These are phyloP conservation scores for Mungos mungo DNA, from an alignment of 2,113 vertebrate species.

Conservation along the genomic window DNA sequence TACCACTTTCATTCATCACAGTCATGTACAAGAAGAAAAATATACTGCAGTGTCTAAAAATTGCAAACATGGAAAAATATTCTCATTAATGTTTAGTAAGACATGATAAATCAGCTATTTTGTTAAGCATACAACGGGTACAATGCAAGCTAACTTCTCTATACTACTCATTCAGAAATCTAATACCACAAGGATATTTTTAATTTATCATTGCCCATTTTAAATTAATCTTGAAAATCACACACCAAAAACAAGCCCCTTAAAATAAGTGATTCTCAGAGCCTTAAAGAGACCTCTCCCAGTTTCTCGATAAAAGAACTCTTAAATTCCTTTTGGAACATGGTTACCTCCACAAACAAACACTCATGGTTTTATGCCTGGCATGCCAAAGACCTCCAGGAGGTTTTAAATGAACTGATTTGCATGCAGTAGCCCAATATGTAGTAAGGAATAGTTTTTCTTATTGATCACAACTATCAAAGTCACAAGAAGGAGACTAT, in stretches of 20 bases:
- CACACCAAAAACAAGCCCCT: slow-evolving; percentile 69
- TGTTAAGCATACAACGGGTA: slow-evolving; percentile 68
- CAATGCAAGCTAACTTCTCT: slow-evolving; percentile 42
- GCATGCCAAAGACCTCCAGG: slow-evolving; percentile 90
- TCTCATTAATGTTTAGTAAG: slow-evolving; percentile 67
- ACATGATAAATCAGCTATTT: slow-evolving; percentile 75
- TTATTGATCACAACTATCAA: slow-evolving; percentile 86
- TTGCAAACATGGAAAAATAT: slow-evolving; percentile 48
- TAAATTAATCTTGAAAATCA: slow-evolving; percentile 72
- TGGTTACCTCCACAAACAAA: slow-evolving; percentile 87
- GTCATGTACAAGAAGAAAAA: slow-evolving; percentile 63
- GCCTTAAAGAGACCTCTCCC: slow-evolving; percentile 54
- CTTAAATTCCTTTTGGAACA: slow-evolving; percentile 84
- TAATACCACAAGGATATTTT: slow-evolving; percentile 64
- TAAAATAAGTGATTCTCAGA: slow-evolving; percentile 77
- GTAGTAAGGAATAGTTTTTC: slow-evolving; percentile 83
- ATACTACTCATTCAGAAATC: slow-evolving; percentile 39
- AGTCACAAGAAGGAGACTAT: slow-evolving; percentile 89
- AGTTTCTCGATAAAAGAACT: slow-evolving; percentile 64
- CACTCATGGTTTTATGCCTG: slow-evolving; percentile 83
- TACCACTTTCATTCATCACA: slow-evolving; percentile 53
- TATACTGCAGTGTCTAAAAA: slow-evolving; percentile 49
- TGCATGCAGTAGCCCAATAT: slow-evolving; percentile 88
- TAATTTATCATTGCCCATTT: slow-evolving; percentile 66
- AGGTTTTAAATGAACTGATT: slow-evolving; percentile 87